These are phyloP conservation scores for Bradypodion pumilum DNA, from an alignment of 2,797 vertebrate species.

Conservation along the genomic window DNA sequence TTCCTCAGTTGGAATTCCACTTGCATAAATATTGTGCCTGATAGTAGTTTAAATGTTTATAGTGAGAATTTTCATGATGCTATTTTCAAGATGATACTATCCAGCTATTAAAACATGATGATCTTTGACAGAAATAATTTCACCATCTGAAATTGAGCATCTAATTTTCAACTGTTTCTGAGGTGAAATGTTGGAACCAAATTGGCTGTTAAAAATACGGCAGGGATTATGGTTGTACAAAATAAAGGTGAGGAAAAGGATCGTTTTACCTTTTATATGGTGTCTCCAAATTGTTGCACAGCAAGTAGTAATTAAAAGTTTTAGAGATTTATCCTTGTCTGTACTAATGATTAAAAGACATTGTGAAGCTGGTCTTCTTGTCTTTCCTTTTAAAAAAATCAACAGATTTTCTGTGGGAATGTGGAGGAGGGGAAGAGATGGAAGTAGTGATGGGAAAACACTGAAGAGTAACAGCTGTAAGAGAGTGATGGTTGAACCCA, in stretches of 20 bases:
- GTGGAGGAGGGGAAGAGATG: neutral
- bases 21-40: too few species aligned
- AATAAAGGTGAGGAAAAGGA: slow-evolving; percentile 24
- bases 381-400: neutral
- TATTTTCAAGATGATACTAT: neutral
- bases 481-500: neutral
- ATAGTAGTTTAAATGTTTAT: neutral
- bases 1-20: too few species aligned
- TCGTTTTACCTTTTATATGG: neutral
- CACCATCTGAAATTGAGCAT: neutral
- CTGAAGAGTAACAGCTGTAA: neutral
- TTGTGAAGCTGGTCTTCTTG: neutral
- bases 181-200: neutral
- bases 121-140: neutral
- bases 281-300: neutral
- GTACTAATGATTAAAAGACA: neutral
- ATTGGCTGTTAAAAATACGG: neutral
- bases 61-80: neutral
- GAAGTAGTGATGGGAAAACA: neutral
- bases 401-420: neutral
- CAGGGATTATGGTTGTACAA: slow-evolving; percentile 6
- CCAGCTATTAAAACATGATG: too few species aligned
- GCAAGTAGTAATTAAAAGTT: neutral
- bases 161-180: neutral
- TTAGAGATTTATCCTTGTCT: neutral